Evolutionary conservation across 1,140 invertebrate genomes (phyloP), one percentile per base, ranked within the genome.

Genomic region (Leucophenga varia): DNA sequence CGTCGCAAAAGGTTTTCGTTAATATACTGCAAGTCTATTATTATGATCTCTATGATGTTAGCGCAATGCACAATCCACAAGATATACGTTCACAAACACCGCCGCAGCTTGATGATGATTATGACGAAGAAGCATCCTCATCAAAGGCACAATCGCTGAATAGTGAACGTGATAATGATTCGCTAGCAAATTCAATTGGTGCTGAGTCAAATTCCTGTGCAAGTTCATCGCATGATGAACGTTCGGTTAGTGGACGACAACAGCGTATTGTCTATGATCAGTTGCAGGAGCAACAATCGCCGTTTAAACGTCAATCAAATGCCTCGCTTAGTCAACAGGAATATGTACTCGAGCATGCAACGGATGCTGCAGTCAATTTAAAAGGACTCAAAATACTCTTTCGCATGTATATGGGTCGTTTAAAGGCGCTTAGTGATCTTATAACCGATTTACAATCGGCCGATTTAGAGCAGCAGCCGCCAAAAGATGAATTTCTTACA

Each of bases 381-480:
- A 72, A 74, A 47, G 71, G 71, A 2, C 54, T 74, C 0, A 74
- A 74, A 53, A 74, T 74, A 21, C 59, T 74, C 2, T 74, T 74
- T 41, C 71, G 71, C 32, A 74, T 74, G 71, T 74, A 74, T 44
- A 63, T 74, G 61, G 71, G 71, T 0, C 64, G 65, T 1, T 20
- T 74, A 2, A 74, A 74, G 38, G 54, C 60, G 0, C 51, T 73
- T 2, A 70, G 63, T 49, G 70, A 73, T 57, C 65, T 67, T 18
- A 72, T 72, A 14, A 69, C 59, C 2, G 69, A 72, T 21, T 39
- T 72, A 12, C 69, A 72, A 31, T 67, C 64, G 4, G 69, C 69
- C 7, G 69, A 72, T 37, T 36, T 72, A 12, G 69, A 72, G 17
- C 69, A 72, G 21, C 57, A 72, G 20, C 38, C 61, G 4, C 50